Conservation (phyloP, 2,888 invertebrate genomes). For the Eucera pruinosa region DNA sequence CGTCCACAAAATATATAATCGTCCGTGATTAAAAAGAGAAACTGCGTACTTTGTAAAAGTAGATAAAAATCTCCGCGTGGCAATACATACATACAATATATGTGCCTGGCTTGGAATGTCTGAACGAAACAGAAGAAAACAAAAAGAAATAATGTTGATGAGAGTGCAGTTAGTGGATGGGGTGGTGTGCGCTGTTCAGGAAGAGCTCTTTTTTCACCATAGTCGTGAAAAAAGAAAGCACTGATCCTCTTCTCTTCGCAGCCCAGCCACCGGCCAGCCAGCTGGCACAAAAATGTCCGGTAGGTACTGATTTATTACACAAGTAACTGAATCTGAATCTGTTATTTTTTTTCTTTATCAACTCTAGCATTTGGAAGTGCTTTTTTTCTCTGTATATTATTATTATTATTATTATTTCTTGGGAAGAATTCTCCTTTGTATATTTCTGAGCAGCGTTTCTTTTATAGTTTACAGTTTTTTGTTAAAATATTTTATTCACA, state of each 20-base stretch:
- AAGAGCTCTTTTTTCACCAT: slow-evolving; percentile 58
- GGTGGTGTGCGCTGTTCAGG: slow-evolving; percentile 67
- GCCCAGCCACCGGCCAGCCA: slow-evolving; percentile 72
- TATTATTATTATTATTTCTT: slow-evolving; percentile 70
- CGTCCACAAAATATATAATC: slow-evolving; percentile 73
- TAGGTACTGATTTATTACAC: slow-evolving; percentile 69
- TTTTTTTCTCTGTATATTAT: slow-evolving; percentile 67
- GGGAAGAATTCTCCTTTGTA: slow-evolving; percentile 81
- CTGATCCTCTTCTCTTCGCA: slow-evolving; percentile 56
- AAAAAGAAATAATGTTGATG: slow-evolving; percentile 64
- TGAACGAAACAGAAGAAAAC: slow-evolving; percentile 73
- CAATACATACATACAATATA: slow-evolving; percentile 66
- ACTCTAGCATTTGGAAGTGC: slow-evolving; percentile 74
- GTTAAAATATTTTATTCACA: slow-evolving; percentile 83
- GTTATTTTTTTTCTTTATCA: slow-evolving; percentile 62
- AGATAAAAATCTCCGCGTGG: slow-evolving; percentile 71
- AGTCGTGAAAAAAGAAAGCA: slow-evolving; percentile 49
- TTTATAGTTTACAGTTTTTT: slow-evolving; percentile 77
- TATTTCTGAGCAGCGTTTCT: slow-evolving; percentile 81
- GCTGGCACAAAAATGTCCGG: slow-evolving; percentile 70
- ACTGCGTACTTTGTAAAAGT: slow-evolving; percentile 69
- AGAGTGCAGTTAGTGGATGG: slow-evolving; percentile 70
- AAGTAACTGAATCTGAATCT: slow-evolving; percentile 71
- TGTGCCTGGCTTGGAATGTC: slow-evolving; percentile 79
- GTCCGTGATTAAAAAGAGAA: slow-evolving; percentile 70